These are phyloP conservation scores for Lucilia sericata DNA, from an alignment of 1,140 invertebrate genomes.

Conservation along the genomic window DNA sequence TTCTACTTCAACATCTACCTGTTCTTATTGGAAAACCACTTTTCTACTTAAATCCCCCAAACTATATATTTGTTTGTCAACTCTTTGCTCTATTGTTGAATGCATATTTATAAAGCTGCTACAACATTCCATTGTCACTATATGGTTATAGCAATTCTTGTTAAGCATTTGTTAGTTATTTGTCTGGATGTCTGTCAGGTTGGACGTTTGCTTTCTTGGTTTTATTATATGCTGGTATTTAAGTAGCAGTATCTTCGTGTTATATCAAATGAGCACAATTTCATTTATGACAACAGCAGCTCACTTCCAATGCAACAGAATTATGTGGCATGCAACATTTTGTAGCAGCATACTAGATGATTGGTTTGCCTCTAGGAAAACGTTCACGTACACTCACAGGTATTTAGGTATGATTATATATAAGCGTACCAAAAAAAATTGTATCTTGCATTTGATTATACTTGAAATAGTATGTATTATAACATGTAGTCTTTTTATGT, in stretches of 20 bases:
- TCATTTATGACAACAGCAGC: background rate
- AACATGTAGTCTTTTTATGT: background rate
- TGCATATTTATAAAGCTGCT: too few species aligned
- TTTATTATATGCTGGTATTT: background rate
- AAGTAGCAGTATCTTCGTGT: background rate
- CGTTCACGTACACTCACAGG: background rate
- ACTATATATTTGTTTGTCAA: too few species aligned
- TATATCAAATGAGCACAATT: background rate
- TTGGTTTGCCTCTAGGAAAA: background rate
- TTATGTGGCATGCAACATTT: background rate
- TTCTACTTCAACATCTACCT: too few species aligned
- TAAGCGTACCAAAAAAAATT: background rate
- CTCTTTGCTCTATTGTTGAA: background rate
- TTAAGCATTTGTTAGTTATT: background rate
- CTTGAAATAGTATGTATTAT: conserved; percentile 12
- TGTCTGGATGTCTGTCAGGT: background rate
- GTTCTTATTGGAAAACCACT: too few species aligned
- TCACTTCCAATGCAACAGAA: background rate
- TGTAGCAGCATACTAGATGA: background rate
- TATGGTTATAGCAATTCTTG: background rate
- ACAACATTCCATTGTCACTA: too few species aligned
- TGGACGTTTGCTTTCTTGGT: background rate
- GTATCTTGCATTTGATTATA: background rate
- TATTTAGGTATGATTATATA: background rate
- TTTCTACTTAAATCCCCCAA: too few species aligned